A percentile compares a stretch with the other conserved stretches of the same genome.
Evolutionary conservation across 2,797 vertebrate species (phyloP).

Genomic region (Eptatretus atami): DNA sequence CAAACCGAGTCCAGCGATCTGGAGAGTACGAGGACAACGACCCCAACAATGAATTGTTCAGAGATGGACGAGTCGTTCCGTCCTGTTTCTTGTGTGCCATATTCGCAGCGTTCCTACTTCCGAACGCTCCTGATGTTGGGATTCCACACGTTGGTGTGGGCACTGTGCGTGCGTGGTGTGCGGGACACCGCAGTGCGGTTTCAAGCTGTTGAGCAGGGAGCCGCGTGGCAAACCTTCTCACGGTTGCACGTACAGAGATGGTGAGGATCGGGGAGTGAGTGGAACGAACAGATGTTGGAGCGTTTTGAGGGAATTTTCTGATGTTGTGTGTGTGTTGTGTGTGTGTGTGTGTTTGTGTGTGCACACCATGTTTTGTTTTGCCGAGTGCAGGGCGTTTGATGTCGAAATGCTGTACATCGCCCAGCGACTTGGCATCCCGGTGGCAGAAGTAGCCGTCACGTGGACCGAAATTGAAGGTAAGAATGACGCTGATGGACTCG

Average conservation of each 20-base stretch:
- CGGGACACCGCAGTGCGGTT: constrained; percentile 79
- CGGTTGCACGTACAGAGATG: constrained; percentile 58
- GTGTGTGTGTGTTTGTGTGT: too few relatives aligned
- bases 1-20: too few relatives aligned
- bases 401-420: constrained; percentile 83
- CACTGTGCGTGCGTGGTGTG: constrained; percentile 64
- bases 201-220: constrained; percentile 76
- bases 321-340: too few relatives aligned
- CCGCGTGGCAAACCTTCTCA: constrained; percentile 46
- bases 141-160: constrained; percentile 95
- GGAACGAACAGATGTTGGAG: too few relatives aligned
- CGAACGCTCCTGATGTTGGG: constrained; percentile 74
- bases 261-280: constrained; percentile 13
- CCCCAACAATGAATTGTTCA: background rate
- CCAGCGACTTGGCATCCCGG: constrained; percentile 50
- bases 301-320: too few relatives aligned
- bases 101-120: constrained; percentile 41
- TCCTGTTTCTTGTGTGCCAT: background rate
- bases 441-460: constrained; percentile 77
- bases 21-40: constrained; percentile 1
- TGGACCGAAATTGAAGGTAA: constrained; percentile 97
- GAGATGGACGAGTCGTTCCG: background rate
- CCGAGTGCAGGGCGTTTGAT: constrained; percentile 59
- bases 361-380: constrained; percentile 9
- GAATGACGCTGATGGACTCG: constrained; percentile 6